These are phyloP conservation scores for Cheilosia vernalis DNA, from an alignment of 2,888 invertebrate genomes.

Conservation along the genomic window DNA sequence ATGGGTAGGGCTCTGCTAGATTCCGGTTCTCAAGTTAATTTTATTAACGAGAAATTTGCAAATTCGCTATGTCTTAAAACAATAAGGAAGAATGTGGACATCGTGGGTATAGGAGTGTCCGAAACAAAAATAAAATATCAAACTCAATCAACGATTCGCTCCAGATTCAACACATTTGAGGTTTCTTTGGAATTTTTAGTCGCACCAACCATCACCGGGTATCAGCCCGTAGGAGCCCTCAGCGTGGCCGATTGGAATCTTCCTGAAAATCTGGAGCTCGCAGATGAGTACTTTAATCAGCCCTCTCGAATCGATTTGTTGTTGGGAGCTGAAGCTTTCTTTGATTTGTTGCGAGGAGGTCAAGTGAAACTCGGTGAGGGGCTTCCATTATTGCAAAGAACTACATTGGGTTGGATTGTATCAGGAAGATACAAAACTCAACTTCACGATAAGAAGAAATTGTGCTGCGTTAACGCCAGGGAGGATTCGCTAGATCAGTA, in stretches of 20 bases:
- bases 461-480: too few species aligned
- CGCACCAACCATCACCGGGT: slow-evolving; percentile 52
- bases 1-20: slow-evolving; percentile 21
- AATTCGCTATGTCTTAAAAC: not conserved
- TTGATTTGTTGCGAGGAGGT: slow-evolving; percentile 20
- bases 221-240: slow-evolving; percentile 70
- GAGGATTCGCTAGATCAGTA: not conserved
- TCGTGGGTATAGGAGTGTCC: slow-evolving; percentile 55
- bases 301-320: slow-evolving; percentile 37
- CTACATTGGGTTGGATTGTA: too few species aligned
- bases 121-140: slow-evolving; percentile 47
- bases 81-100: slow-evolving; percentile 31
- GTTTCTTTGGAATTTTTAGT: not conserved
- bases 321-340: slow-evolving; percentile 58
- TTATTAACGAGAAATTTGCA: slow-evolving; percentile 11
- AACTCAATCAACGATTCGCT: slow-evolving; percentile 30
- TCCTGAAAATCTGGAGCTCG: slow-evolving; percentile 52
- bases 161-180: slow-evolving; percentile 6
- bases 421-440: too few species aligned
- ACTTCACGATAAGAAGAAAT: too few species aligned
- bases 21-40: slow-evolving; percentile 13
- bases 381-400: too few species aligned
- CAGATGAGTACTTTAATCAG: slow-evolving; percentile 45
- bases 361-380: too few species aligned
- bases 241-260: slow-evolving; percentile 63